Evolutionary conservation across 2,113 vertebrate genomes (phyloP).

Genomic region (Halcyon senegalensis): DNA sequence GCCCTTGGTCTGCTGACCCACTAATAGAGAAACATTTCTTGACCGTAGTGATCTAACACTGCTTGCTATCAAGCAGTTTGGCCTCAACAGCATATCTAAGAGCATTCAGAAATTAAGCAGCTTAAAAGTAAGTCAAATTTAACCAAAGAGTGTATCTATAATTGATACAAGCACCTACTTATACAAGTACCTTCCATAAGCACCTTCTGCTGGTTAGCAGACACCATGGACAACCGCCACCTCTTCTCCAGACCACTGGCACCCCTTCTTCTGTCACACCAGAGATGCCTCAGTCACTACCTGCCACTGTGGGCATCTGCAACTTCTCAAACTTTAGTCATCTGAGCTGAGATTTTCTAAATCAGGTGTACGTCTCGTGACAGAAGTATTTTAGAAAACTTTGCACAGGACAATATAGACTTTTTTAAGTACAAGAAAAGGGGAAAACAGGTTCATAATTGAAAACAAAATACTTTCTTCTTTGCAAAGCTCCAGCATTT

Average conservation of each 20-base stretch:
- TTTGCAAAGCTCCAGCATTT: background rate
- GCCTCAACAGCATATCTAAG: background rate
- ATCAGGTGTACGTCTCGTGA: background rate
- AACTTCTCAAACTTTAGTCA: background rate
- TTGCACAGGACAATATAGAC: background rate
- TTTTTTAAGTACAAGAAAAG: background rate
- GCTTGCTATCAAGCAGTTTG: background rate
- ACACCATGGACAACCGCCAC: background rate
- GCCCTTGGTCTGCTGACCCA: background rate
- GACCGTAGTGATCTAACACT: background rate
- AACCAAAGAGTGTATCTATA: background rate
- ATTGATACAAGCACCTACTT: background rate
- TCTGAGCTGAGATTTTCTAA: background rate
- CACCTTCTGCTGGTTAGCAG: background rate
- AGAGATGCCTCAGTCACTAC: rapidly evolving
- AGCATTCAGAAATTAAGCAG: background rate
- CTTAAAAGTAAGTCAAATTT: background rate
- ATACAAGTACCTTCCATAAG: background rate
- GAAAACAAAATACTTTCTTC: background rate
- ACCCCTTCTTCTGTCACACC: background rate
- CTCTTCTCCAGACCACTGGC: background rate
- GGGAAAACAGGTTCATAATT: background rate
- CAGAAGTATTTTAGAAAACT: background rate
- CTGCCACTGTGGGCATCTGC: rapidly evolving
- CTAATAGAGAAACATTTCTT: background rate